Evolutionary conservation across 2,888 invertebrate genomes (phyloP).

Genomic region (Parnassius orleans): DNA sequence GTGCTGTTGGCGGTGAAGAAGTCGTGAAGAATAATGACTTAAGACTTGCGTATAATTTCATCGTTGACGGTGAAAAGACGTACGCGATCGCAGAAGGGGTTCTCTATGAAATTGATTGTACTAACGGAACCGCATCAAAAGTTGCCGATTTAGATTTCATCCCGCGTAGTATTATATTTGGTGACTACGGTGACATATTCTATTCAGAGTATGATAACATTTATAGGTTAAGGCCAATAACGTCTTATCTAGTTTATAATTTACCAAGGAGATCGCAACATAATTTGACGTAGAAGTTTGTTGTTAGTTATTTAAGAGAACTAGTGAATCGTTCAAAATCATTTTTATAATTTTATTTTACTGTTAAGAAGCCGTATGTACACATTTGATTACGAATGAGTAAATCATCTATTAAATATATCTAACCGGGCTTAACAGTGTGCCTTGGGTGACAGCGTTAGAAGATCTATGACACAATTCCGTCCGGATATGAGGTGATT

Average conservation of each 20-base stretch:
- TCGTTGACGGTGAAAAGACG: conserved; percentile 53
- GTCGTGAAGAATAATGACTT: conserved; percentile 60
- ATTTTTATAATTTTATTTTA: too few species aligned
- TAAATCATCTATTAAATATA: too few species aligned
- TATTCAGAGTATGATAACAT: conserved; percentile 57
- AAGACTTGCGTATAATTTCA: conserved; percentile 52
- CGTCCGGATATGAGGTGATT: too few species aligned
- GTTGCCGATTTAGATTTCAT: conserved; percentile 52
- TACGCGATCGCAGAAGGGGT: conserved; percentile 56
- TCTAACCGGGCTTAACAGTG: too few species aligned
- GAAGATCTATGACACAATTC: too few species aligned
- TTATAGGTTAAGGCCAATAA: conserved; percentile 60
- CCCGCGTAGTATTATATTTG: conserved; percentile 60
- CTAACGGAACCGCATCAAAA: conserved; percentile 59
- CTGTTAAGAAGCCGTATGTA: too few species aligned
- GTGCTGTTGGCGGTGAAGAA: conserved; percentile 49
- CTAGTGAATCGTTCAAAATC: too few species aligned
- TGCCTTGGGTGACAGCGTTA: too few species aligned
- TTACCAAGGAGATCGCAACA: conserved; percentile 42
- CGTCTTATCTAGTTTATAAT: conserved; percentile 60
- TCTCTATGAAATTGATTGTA: conserved; percentile 58
- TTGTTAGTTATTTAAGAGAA: background rate
- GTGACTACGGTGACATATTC: conserved; percentile 69
- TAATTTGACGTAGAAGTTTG: conserved; percentile 15
- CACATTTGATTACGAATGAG: too few species aligned